Evolutionary conservation across 1,140 invertebrate genomes (phyloP), one percentile per base, ranked within the genome.

Genomic region (Drosophila takahashii): DNA sequence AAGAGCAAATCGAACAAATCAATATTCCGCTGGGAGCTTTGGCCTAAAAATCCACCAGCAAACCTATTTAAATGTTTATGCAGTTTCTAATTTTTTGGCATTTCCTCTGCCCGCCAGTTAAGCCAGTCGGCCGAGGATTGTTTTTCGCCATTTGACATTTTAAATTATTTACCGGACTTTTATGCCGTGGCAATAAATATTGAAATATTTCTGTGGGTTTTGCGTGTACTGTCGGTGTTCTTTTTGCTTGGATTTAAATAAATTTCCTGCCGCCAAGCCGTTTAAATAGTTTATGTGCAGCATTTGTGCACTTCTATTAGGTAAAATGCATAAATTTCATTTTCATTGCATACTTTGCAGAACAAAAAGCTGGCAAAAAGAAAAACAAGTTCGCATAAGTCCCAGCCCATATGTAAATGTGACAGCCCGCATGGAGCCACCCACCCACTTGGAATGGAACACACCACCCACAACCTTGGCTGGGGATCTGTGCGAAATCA

Each of bases 301-400:
- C 60, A 62, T 71, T 79, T 59, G 64, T 78, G 47, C 62, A 69
- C 41, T 67, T 71, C 61, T 80, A 65, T 70, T 77, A 81, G 74
- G 50, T 75, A 56, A 83, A 86, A 76, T 86, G 79, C 79, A 87
- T 87, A 87, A 86, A 87, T 86, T 87, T 76, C 37, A 57, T 80
- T 86, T 77, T 42, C 67, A 81, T 86, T 66, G 77, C 76, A 64
- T 54, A 71, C 77, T 62, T 66, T 73, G 52, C 77, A 42, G 57
- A 51, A 52, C 41, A 42, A 53, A 54, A 37, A 53, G 9, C 13
- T 16, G 58, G 22, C 8, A 54, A 36, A 52, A 59, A 66, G 58
- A 42, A 67, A 36, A 66, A 50, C 58, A 77, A 73, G 22, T 67
- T 52, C 71, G 65, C 67, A 77, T 27, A 77, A 74, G 81, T 77